These are phyloP conservation scores for Eudorcas thomsonii DNA, from an alignment of 2,113 vertebrate species.

Conservation along the genomic window DNA sequence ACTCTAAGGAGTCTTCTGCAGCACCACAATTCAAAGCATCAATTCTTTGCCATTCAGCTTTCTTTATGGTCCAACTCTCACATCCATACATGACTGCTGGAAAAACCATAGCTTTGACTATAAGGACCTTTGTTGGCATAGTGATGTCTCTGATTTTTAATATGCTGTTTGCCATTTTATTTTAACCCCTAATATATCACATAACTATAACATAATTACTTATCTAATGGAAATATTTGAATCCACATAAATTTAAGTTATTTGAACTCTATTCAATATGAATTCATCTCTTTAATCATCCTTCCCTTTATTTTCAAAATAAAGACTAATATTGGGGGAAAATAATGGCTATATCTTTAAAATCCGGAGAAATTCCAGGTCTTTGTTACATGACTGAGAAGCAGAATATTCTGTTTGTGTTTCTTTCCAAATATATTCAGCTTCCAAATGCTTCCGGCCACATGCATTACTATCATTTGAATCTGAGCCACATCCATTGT, in stretches of 20 bases:
- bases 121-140: background rate
- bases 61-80: background rate
- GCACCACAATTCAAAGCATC: background rate
- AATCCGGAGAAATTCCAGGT: background rate
- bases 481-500: background rate
- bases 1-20: background rate
- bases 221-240: background rate
- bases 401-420: background rate
- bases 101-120: background rate
- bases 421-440: background rate
- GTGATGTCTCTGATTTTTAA: background rate
- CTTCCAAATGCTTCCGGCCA: background rate
- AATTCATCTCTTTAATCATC: background rate
- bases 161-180: background rate
- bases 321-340: background rate
- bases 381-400: background rate
- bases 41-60: background rate
- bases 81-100: background rate
- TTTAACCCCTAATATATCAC: background rate
- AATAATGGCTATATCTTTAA: background rate
- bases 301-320: background rate
- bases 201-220: background rate
- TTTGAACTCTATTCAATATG: background rate
- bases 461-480: background rate
- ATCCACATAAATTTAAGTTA: background rate